Evolutionary conservation across 2,797 vertebrate genomes (phyloP).

Genomic region (Thalassophryne amazonica): DNA sequence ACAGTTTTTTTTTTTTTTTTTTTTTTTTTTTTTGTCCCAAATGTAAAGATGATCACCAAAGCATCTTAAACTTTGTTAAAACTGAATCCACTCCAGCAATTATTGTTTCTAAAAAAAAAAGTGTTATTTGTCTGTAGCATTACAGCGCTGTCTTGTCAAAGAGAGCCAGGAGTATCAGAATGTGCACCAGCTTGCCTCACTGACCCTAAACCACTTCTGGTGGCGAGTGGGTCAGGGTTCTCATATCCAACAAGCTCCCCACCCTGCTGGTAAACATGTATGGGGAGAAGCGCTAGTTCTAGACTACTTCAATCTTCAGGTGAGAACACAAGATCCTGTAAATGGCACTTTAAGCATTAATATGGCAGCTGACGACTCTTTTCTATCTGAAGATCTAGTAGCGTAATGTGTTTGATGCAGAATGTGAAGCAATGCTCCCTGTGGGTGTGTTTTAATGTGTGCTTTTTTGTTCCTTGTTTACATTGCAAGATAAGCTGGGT

Average conservation of each 20-base stretch:
- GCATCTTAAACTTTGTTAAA: too few species aligned
- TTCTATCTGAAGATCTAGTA: too few species aligned
- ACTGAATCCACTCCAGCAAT: neutral
- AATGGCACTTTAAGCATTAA: too few species aligned
- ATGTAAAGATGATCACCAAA: too few species aligned
- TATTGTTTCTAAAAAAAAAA: neutral
- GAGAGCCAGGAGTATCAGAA: slow-evolving; percentile 81
- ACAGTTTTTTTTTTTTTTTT: too few species aligned
- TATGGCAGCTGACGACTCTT: too few species aligned
- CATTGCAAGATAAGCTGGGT: too few species aligned
- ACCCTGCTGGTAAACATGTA: slow-evolving; percentile 92
- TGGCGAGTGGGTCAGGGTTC: slow-evolving; percentile 97
- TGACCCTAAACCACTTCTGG: slow-evolving; percentile 92
- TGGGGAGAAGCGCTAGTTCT: slow-evolving; percentile 96
- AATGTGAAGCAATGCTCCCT: too few species aligned
- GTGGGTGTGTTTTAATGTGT: too few species aligned
- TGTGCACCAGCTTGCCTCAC: slow-evolving; percentile 83
- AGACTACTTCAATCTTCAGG: slow-evolving; percentile 90
- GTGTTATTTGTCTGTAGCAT: slow-evolving; percentile 56
- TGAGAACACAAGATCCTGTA: slow-evolving; percentile 56
- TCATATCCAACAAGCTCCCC: slow-evolving; percentile 94
- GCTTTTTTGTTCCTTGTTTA: too few species aligned
- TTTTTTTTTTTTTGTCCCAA: too few species aligned
- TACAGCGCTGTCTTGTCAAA: slow-evolving; percentile 77
- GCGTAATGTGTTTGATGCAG: too few species aligned